phyloP scores from a whole-genome alignment of 2,113 vertebrate species.

The Trochalopteron elliotii region DNA sequence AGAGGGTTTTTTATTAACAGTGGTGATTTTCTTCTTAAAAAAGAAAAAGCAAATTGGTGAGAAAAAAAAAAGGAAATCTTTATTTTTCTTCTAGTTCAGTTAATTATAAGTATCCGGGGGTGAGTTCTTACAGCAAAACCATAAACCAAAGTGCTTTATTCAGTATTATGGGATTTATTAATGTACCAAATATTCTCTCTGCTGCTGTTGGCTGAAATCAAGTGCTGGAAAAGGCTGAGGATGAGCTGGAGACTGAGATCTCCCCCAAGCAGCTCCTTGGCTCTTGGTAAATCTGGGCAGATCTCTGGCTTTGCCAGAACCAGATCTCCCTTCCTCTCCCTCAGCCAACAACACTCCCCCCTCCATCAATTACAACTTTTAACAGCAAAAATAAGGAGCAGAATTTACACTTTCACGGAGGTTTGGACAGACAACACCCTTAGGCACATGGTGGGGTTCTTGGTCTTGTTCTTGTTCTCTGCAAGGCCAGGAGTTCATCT shows the following conservation, averaged over 20 bases:
- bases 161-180: background rate
- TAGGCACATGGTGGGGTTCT: too few species aligned
- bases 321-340: background rate
- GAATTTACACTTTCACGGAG: background rate
- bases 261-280: background rate
- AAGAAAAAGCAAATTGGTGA: background rate
- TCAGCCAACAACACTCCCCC: background rate
- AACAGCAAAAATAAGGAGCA: background rate
- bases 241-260: background rate
- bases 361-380: accelerated
- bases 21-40: background rate
- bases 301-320: background rate
- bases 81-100: background rate
- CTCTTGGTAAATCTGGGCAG: background rate
- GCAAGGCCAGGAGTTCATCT: background rate
- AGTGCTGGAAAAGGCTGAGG: background rate
- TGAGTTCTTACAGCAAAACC: background rate
- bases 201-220: background rate
- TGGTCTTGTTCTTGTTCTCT: background rate
- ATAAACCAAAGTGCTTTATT: conserved; percentile 8
- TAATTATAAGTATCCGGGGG: background rate
- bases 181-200: background rate
- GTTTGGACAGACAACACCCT: background rate
- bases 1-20: background rate
- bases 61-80: background rate